Percentiles rank a stretch among this genome's conserved stretches.
Evolutionary conservation across 2,888 invertebrate species (phyloP).

Genomic region (Sphaeridia pumilis): DNA sequence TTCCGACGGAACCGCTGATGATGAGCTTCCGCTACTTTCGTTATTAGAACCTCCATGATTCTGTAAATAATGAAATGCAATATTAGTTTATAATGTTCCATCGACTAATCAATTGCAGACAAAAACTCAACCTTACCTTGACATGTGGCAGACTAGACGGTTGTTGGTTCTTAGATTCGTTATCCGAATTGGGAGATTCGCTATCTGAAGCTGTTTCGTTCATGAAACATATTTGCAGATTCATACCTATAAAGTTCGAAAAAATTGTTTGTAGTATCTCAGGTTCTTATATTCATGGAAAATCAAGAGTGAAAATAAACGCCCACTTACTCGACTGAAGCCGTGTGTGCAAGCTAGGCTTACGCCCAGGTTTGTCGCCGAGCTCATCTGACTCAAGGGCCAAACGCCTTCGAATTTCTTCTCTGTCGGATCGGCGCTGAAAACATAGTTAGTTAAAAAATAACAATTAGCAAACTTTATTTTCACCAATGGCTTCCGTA

Average conservation of each 20-base stretch:
- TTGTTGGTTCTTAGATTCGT: conserved; percentile 45
- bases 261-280: neutral
- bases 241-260: conserved; percentile 54
- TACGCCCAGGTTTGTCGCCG: conserved; percentile 55
- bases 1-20: conserved; percentile 39
- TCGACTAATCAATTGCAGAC: too few relatives aligned
- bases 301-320: neutral
- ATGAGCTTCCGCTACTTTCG: conserved; percentile 35
- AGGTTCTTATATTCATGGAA: neutral
- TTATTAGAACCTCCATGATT: conserved; percentile 6
- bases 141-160: conserved; percentile 34
- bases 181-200: conserved; percentile 64
- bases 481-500: neutral
- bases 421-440: conserved; percentile 79
- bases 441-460: conserved; percentile 37
- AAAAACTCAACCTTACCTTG: conserved; percentile 14
- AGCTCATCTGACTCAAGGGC: conserved; percentile 68
- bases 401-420: conserved; percentile 75
- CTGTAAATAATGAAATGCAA: neutral
- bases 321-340: conserved; percentile 47
- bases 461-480: neutral
- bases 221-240: conserved; percentile 91
- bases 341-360: conserved; percentile 75
- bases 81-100: too few relatives aligned
- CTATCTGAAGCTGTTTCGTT: conserved; percentile 79